Evolutionary conservation across 2,797 vertebrate species (phyloP), one percentile per base, ranked within the genome.

Genomic region (Chrysolophus pictus): DNA sequence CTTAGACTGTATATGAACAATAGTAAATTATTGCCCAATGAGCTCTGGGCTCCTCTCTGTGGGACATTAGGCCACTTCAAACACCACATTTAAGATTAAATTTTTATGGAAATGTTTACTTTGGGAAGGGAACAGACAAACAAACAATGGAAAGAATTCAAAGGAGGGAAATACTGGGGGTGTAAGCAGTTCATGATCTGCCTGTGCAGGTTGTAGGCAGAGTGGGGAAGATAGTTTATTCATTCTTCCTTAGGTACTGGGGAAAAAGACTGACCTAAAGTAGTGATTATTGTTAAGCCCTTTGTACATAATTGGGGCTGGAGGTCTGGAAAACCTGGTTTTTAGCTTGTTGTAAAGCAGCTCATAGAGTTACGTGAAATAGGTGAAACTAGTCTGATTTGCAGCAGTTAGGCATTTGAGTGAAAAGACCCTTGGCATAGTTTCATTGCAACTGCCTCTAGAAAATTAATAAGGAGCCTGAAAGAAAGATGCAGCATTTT

Each of bases 61-160:
- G 59, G 91, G 79, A 49, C 59, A 72, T 70, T 44, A 91, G 58
- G 63, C 86, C 77, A 28, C 33, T 70, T 64, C n/a, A 78, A 95
- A 62, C 44, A 94, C n/a, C 56, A 33, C 56, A 19, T 78, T 81
- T 51, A 59, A 70, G 76, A 86, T 84, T 56, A 87, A 76, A 88
- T 74, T 84, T 91, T 90, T 84, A 62, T 80, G 71, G 60, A 94
- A 84, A 14, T 84, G 76, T 94, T 93, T 96, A 86, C 18, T 94
- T 88, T 84, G 39, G 79, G 91, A 70, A 19, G 24, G 80, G 64
- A 91, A 82, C 29, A 1, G 9, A 58, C 70, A 91, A 91, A 28
- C 23, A 93, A 91, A 65, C 2, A 0, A 75, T 10, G 22, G 70
- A 82, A 70, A 81, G 41, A 87, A 81, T 91, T 91, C 79, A 53